Percentiles rank a stretch among this genome's conserved stretches.
Conservation (phyloP, 2,888 invertebrate genomes). For the Spisula subtruncata region DNA sequence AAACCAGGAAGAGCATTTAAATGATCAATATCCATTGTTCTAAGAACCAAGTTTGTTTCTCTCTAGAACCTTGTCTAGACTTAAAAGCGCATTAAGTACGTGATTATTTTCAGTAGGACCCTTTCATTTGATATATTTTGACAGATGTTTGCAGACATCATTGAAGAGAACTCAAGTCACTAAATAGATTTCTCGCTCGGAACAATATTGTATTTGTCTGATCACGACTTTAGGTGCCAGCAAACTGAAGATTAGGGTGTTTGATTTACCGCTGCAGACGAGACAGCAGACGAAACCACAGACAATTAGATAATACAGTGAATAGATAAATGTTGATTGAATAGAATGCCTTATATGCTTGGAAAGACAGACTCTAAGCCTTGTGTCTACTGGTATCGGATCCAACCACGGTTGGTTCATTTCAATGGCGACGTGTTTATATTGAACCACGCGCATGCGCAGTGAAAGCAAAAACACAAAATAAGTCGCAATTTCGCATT, state of each 20-base stretch:
- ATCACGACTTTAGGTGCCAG: not conserved
- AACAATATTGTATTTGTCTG: not conserved
- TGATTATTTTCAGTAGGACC: no score
- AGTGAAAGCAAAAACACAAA: no score
- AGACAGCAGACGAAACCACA: not conserved
- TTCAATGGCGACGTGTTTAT: no score
- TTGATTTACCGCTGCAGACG: not conserved
- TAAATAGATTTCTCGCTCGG: not conserved
- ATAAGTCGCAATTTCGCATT: not conserved
- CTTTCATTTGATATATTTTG: no score
- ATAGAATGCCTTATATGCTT: not conserved
- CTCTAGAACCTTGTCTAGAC: no score
- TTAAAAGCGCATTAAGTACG: no score
- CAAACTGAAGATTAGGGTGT: not conserved
- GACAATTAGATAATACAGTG: not conserved
- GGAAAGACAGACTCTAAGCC: not conserved
- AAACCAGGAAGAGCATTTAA: no score
- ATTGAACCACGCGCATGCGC: no score
- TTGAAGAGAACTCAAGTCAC: not conserved
- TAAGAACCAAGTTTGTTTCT: no score
- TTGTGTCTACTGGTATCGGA: not conserved
- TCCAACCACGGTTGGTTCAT: no score
- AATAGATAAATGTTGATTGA: not conserved
- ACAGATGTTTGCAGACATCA: not conserved
- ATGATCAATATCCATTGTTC: no score